A percentile compares a stretch with the other conserved stretches of the same genome.
Conservation (phyloP, 2,888 invertebrate genomes). For the Rotaria magnacalcarata region DNA sequence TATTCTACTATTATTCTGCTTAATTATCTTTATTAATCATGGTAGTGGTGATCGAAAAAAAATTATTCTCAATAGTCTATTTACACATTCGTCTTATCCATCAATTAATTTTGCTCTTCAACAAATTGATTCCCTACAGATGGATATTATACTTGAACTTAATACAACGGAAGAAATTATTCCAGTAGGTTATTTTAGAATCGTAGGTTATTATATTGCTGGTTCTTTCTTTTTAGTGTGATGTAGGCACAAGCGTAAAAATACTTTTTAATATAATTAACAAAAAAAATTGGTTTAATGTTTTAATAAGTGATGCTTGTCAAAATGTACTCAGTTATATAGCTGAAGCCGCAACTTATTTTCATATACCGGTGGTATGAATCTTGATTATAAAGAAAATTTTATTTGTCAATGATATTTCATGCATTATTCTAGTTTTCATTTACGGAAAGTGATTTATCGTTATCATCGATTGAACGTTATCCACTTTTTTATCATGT, state of each 20-base stretch:
- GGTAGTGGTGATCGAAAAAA: not conserved
- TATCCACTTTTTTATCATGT: conserved; percentile 94
- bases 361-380: conserved; percentile 42
- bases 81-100: conserved; percentile 7
- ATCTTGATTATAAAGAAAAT: not conserved
- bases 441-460: conserved; percentile 93
- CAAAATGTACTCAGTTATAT: conserved; percentile 26
- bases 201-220: not conserved
- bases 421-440: conserved; percentile 65
- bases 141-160: not conserved
- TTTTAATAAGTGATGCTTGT: not conserved
- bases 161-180: not conserved
- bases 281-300: not conserved
- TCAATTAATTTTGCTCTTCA: not conserved
- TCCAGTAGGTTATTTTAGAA: not conserved
- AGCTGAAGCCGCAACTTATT: conserved; percentile 43
- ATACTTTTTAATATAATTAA: not conserved
- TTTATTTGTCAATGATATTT: conserved; percentile 56
- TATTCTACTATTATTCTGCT: not conserved
- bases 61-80: not conserved
- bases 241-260: not conserved
- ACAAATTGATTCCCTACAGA: not conserved
- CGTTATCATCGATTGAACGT: conserved; percentile 67
- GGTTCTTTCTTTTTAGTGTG: not conserved
- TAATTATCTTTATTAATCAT: not conserved